Conservation (phyloP, 2,888 invertebrate species). For the Palloptera scutellata region DNA sequence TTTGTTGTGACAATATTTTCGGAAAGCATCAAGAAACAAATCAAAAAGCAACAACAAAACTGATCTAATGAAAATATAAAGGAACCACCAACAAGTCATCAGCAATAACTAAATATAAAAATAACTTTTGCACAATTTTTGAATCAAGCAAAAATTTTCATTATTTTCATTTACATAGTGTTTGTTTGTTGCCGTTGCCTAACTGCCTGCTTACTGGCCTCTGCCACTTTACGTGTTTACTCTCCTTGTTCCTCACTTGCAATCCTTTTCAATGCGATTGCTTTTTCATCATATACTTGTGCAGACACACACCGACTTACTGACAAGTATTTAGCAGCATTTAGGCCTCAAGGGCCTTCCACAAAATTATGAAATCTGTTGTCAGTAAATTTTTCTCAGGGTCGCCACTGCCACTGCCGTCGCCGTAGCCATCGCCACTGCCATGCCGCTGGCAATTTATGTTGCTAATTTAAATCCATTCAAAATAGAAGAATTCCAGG, state of each 20-base stretch:
- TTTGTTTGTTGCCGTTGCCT: background rate
- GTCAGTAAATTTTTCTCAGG: slow-evolving; percentile 7
- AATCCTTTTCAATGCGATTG: background rate
- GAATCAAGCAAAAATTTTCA: too few relatives aligned
- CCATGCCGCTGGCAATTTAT: slow-evolving; percentile 23
- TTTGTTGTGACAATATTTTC: background rate
- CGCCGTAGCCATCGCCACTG: background rate
- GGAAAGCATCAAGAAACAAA: background rate
- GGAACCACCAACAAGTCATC: background rate
- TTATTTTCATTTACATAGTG: slow-evolving; percentile 7
- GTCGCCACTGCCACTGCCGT: background rate
- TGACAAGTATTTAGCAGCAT: background rate
- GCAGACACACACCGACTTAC: background rate
- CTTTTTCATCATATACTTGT: background rate
- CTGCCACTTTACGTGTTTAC: background rate
- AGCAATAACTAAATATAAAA: background rate
- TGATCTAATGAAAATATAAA: background rate
- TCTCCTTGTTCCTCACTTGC: background rate
- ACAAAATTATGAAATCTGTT: slow-evolving; percentile 4
- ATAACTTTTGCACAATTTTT: too few relatives aligned
- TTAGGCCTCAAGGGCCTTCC: slow-evolving; percentile 17
- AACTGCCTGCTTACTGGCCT: background rate
- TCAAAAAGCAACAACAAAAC: background rate
- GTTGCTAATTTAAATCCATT: slow-evolving; percentile 35
- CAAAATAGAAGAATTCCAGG: slow-evolving; percentile 34